Percentiles rank a stretch among this genome's conserved stretches.
phyloP scores from a whole-genome alignment of 2,888 invertebrate species.

The Diachrysia chrysitis region DNA sequence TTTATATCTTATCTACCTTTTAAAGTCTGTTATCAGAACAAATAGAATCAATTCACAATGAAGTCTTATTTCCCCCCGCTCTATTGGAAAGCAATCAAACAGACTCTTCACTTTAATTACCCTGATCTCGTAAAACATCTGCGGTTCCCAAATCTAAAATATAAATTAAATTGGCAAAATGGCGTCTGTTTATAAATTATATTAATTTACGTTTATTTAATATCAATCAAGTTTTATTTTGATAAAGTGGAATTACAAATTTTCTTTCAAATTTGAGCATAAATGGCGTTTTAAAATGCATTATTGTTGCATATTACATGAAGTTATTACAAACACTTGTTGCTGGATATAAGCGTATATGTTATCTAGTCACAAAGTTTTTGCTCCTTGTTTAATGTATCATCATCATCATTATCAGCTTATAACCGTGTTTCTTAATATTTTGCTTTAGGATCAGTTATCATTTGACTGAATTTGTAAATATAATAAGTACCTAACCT shows the following conservation, averaged over 20 bases:
- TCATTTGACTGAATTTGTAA: not conserved
- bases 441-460: too few relatives aligned
- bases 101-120: constrained; percentile 72
- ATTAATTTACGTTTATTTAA: constrained; percentile 52
- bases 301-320: too few relatives aligned
- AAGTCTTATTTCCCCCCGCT: constrained; percentile 15
- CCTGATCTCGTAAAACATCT: constrained; percentile 70
- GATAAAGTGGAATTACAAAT: too few relatives aligned
- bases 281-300: too few relatives aligned
- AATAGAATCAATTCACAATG: constrained; percentile 33
- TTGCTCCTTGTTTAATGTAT: too few relatives aligned
- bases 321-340: not conserved
- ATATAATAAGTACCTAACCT: not conserved
- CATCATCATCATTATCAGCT: too few relatives aligned
- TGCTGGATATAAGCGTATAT: not conserved
- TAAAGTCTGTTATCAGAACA: constrained; percentile 16
- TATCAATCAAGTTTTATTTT: constrained; percentile 49
- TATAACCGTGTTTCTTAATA: too few relatives aligned
- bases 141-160: constrained; percentile 64
- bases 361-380: too few relatives aligned
- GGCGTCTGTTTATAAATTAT: constrained; percentile 56
- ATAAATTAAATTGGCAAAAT: constrained; percentile 65
- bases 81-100: constrained; percentile 54
- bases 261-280: not conserved
- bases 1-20: not conserved